phyloP scores from a whole-genome alignment of 2,888 invertebrate species.

The Trissoscelio sp. region DNA sequence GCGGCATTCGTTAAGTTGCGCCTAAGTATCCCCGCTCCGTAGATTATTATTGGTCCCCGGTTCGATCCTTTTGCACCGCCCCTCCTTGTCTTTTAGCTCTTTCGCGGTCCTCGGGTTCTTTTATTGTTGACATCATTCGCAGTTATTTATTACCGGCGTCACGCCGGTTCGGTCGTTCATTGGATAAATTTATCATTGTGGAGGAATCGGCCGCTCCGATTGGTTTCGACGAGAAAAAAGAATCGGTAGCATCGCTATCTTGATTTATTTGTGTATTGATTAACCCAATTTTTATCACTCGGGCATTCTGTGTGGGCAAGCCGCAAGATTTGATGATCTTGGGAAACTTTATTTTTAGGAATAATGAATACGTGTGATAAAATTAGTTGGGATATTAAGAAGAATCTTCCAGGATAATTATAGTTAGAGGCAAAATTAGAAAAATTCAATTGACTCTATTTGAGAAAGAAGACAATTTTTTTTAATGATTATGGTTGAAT shows the following conservation, averaged over 20 bases:
- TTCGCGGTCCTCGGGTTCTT: neutral
- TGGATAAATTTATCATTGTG: constrained; percentile 46
- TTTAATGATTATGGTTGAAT: no score
- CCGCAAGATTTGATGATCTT: neutral
- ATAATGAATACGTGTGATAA: no score
- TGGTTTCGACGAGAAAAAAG: constrained; percentile 1
- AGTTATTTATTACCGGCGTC: constrained; percentile 32
- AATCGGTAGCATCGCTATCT: constrained; percentile 12
- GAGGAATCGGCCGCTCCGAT: constrained; percentile 17
- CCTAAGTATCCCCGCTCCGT: constrained; percentile 36
- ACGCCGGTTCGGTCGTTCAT: constrained; percentile 13
- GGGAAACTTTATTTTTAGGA: no score
- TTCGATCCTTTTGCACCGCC: constrained; percentile 1
- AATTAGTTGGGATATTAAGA: no score
- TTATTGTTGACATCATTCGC: constrained; percentile 32
- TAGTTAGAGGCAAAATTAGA: no score
- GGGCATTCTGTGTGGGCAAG: constrained; percentile 6
- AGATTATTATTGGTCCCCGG: constrained; percentile 48
- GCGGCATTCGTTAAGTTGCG: constrained; percentile 65
- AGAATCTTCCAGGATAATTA: no score
- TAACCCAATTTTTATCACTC: constrained; percentile 22
- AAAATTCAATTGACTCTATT: no score
- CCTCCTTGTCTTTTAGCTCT: constrained; percentile 2
- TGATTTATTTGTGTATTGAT: constrained; percentile 41
- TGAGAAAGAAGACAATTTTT: no score